Base-by-base conservation (phyloP, 2,888 invertebrate genomes). In the Scaptomyza polygonia region DNA sequence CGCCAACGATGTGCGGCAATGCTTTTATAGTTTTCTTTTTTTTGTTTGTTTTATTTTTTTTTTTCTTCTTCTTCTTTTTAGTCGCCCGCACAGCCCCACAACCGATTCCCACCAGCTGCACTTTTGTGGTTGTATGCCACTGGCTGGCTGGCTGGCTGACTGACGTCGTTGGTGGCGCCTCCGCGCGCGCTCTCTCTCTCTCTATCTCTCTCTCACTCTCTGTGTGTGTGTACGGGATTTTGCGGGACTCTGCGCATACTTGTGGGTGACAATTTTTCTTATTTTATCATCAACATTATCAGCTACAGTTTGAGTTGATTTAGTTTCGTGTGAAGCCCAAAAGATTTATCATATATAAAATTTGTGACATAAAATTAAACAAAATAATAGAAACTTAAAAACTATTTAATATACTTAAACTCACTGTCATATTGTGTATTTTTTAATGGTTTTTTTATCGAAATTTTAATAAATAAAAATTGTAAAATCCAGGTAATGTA, bases 51-150 rank as follows among this genome's bases (percentile, higher is more conserved):
- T 3, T 5, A 11, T 11, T 21, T 21, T n/a, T 25, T 8, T 43
- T 25, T 7, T 25, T 44, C 25, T 21, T 29, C 47, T 25, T n/a
- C n/a, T n/a, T n/a, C n/a, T n/a, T n/a, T n/a, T n/a, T n/a, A n/a
- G n/a, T n/a, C n/a, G n/a, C n/a, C n/a, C n/a, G 29, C 42, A 36
- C 36, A 36, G 8, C 5, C 42, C 27, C 43, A 40, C 55, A 14
- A n/a, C 59, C n/a, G 6, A 25, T 12, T 21, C 42, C 42, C 36
- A 57, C 48, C 61, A 43, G 48, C 78, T 72, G 87, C 81, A 87
- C 72, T 86, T 82, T 81, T 86, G 85, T 48, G 85, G 87, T 76
- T 40, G 76, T 76, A 69, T 67, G 79, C 85, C 85, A 86, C 81
- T 82, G 81, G 81, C 81, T 81, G 83, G 52, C 81, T 82, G 81